phyloP scores from a whole-genome alignment of 1,140 invertebrate genomes.

The Tetraneura akinire region DNA sequence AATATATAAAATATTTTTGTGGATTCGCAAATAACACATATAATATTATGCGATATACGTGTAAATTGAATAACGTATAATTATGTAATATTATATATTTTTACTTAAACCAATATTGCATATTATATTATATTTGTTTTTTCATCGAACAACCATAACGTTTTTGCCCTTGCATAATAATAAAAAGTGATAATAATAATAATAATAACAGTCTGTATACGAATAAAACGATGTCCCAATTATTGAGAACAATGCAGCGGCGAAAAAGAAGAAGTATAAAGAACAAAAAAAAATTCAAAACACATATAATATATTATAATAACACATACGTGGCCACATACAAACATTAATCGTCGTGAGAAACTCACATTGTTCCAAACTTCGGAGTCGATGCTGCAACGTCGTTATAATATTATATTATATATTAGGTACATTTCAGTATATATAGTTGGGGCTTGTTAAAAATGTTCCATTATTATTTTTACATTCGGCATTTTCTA shows the following conservation, averaged over 20 bases:
- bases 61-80: no score
- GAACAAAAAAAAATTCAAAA: background rate
- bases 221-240: constrained; percentile 35
- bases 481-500: background rate
- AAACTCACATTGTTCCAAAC: constrained; percentile 36
- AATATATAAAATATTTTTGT: no score
- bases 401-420: background rate
- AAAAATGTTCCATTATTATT: constrained; percentile 30
- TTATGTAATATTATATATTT: no score
- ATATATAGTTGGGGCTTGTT: constrained; percentile 5
- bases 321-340: background rate
- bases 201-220: background rate
- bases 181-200: background rate
- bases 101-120: no score
- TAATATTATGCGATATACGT: no score
- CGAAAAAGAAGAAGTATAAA: constrained; percentile 21
- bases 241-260: constrained; percentile 40
- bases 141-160: background rate
- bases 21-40: no score
- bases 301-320: background rate
- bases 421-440: background rate
- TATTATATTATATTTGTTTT: background rate
- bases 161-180: background rate
- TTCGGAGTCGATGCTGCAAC: constrained; percentile 13
- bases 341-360: constrained; percentile 33